Conservation (phyloP, 2,888 invertebrate species). For the Therioaphis trifolii region DNA sequence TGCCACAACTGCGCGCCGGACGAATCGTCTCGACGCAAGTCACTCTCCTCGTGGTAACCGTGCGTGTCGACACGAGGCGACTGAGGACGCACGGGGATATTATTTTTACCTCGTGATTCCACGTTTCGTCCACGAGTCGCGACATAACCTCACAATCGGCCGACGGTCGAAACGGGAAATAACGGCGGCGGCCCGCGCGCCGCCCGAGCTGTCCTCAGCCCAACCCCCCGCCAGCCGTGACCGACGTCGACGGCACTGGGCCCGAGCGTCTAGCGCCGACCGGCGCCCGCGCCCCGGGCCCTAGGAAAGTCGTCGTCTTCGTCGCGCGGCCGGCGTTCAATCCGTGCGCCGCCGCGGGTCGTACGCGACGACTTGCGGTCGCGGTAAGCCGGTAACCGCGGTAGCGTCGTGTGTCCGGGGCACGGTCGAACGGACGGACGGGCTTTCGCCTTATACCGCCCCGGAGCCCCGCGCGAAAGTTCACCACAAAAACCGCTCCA, state of each 20-base stretch:
- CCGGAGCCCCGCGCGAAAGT: conserved; percentile 2
- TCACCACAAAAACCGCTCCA: background rate
- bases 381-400: conserved; percentile 43
- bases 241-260: conserved; percentile 67
- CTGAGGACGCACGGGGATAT: background rate
- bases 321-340: background rate
- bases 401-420: background rate
- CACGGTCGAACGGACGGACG: background rate
- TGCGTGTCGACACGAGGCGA: background rate
- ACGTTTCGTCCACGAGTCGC: conserved; percentile 11
- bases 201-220: background rate
- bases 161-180: background rate
- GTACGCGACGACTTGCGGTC: background rate
- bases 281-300: conserved; percentile 66
- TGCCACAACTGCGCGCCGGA: conserved; percentile 25
- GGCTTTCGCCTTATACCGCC: background rate
- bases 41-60: background rate
- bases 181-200: background rate
- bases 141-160: conserved; percentile 34
- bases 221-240: conserved; percentile 33
- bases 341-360: conserved; percentile 8
- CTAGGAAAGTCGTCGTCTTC: background rate
- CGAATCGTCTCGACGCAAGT: background rate
- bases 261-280: conserved; percentile 67
- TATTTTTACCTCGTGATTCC: background rate